Evolutionary conservation across 2,113 vertebrate species (phyloP), one percentile per base, ranked within the genome.

Genomic region (Psettodes erumei): DNA sequence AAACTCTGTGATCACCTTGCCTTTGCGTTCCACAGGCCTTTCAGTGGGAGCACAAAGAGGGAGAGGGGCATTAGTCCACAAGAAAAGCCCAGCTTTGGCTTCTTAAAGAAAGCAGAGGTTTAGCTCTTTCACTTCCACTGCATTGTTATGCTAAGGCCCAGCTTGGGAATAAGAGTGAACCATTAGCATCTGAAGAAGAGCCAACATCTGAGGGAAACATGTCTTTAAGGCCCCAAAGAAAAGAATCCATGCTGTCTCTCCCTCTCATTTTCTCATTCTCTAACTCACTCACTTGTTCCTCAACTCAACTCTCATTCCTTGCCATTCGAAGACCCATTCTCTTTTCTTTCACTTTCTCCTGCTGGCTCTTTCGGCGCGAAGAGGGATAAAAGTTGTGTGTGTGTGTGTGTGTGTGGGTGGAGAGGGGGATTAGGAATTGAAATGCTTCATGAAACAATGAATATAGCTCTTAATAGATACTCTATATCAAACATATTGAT

Each of bases 181-280:
- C 88, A 95, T 95, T 95, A 94, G 93, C 94, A 95, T 95, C 86
- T 94, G 93, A 95, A 95, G 93, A 94, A 95, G 94, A 92, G 84
- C 92, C 94, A 90, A 93, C 92, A 94, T 95, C 93, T 94, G 93
- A 95, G 93, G 90, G 87, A 92, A 93, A 91, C 88, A 88, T 89
- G 88, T 93, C 90, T 92, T 93, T 91, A 90, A 90, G 85, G 87
- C 90, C 87, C 83, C 86, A 90, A 91, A 94, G 93, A 94, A 94
- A 93, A 80, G 92, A 89, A 90, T 92, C 91, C 89, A 90, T 93
- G 90, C 91, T 92, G 85, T 91, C 92, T 90, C 88, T 92, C 91
- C 86, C 89, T 90, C 91, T 92, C 92, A 86, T 90, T 93, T 88
- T 89, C 87, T 93, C 91, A 86, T 83, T 86, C 90, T 89, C 88